phyloP scores from a whole-genome alignment of 2,888 invertebrate genomes.

The Endotricha flammealis region DNA sequence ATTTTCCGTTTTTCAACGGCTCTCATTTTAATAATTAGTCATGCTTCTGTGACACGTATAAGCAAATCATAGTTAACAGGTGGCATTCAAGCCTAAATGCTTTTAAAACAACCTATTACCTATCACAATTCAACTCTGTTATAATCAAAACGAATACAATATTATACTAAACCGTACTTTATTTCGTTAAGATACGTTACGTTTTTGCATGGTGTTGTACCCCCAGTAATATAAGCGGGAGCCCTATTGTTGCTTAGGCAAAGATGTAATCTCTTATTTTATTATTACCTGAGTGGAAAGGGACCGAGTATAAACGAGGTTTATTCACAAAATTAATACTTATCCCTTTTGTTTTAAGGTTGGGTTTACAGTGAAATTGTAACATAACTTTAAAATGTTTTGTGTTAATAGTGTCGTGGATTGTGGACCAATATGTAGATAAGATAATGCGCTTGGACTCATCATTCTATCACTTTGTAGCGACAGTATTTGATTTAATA shows the following conservation, averaged over 20 bases:
- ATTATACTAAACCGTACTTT: constrained; percentile 29
- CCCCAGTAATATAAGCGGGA: constrained; percentile 60
- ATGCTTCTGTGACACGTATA: constrained; percentile 22
- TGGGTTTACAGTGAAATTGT: constrained; percentile 17
- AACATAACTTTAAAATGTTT: constrained; percentile 12
- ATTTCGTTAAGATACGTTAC: constrained; percentile 15
- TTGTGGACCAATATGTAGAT: constrained; percentile 6
- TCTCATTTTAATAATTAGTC: constrained; percentile 12
- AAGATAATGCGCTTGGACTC: constrained; percentile 26
- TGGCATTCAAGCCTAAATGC: constrained; percentile 47
- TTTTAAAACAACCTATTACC: constrained; percentile 58
- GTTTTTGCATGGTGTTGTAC: constrained; percentile 25
- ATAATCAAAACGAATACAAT: constrained; percentile 41
- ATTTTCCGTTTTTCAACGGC: constrained; percentile 2
- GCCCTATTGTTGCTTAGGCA: constrained; percentile 71
- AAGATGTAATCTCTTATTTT: constrained; percentile 75
- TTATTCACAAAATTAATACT: constrained; percentile 25
- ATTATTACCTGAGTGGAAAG: constrained; percentile 68
- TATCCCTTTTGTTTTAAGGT: constrained; percentile 17
- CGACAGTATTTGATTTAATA: too few relatives aligned
- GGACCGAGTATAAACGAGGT: constrained; percentile 29
- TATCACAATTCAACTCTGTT: constrained; percentile 57
- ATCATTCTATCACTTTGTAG: not conserved
- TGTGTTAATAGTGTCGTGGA: constrained; percentile 8
- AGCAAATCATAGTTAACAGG: constrained; percentile 47